Conservation (phyloP, 2,888 invertebrate species). For the Diarsia rubi region DNA sequence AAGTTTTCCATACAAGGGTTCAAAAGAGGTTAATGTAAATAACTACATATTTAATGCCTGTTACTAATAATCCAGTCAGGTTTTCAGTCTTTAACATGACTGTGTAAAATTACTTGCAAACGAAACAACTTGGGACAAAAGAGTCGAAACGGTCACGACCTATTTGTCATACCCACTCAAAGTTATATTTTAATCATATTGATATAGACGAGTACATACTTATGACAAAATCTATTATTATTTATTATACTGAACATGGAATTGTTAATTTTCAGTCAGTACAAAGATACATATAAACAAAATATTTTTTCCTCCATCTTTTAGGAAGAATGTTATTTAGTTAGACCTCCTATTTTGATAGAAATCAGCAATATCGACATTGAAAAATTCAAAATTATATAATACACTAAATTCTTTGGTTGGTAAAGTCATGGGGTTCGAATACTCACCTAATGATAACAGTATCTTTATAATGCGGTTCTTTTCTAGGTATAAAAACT, state of each 20-base stretch:
- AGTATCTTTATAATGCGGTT: not conserved
- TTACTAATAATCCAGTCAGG: not conserved
- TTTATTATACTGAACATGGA: not conserved
- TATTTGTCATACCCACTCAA: slow-evolving; percentile 25
- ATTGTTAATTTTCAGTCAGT: not conserved
- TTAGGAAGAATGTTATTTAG: not conserved
- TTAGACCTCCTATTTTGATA: not conserved
- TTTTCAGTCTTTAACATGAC: not conserved
- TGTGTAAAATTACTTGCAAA: slow-evolving; percentile 3
- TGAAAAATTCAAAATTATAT: not conserved
- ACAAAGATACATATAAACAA: no score
- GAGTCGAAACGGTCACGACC: slow-evolving; percentile 33
- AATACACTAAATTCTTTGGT: not conserved
- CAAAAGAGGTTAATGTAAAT: not conserved
- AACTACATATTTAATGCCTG: not conserved
- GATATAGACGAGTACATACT: not conserved
- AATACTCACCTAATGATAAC: not conserved
- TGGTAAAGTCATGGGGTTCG: not conserved
- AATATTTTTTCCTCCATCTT: not conserved
- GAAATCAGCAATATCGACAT: not conserved
- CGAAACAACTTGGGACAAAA: slow-evolving; percentile 9
- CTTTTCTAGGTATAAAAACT: not conserved
- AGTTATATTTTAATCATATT: slow-evolving; percentile 22
- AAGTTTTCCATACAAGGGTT: not conserved
- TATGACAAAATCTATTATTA: not conserved